Evolutionary conservation across 2,888 invertebrate species (phyloP).

Genomic region (Portevinia maculata): DNA sequence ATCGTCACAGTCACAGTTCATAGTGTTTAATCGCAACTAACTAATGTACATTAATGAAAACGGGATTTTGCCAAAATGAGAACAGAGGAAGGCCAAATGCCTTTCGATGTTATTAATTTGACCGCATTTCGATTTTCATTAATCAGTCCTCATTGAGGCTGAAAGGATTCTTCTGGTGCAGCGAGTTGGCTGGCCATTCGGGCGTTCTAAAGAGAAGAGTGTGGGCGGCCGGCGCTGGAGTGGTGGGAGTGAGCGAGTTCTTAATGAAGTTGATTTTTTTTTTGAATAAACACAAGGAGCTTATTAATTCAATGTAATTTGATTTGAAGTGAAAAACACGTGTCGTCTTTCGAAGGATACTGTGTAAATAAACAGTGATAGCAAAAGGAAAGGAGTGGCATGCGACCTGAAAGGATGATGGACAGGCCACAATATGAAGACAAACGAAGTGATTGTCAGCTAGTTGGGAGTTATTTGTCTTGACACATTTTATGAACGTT

Average conservation of each 20-base stretch:
- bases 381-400: slow-evolving; percentile 36
- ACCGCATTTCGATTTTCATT: slow-evolving; percentile 73
- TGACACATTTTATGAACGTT: slow-evolving; percentile 49
- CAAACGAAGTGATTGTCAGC: slow-evolving; percentile 40
- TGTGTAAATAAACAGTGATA: slow-evolving; percentile 60
- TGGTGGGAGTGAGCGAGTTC: slow-evolving; percentile 42
- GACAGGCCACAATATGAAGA: slow-evolving; percentile 39
- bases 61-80: slow-evolving; percentile 52
- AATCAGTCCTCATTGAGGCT: slow-evolving; percentile 64
- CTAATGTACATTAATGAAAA: slow-evolving; percentile 69
- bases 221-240: not conserved
- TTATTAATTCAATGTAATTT: slow-evolving; percentile 69
- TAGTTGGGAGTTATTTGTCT: slow-evolving; percentile 23
- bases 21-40: slow-evolving; percentile 72
- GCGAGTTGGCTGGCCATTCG: slow-evolving; percentile 35
- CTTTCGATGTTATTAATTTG: slow-evolving; percentile 64
- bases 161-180: slow-evolving; percentile 57
- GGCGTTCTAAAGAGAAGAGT: slow-evolving; percentile 46
- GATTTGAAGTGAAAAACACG: slow-evolving; percentile 72
- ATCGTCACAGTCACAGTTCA: slow-evolving; percentile 74
- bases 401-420: slow-evolving; percentile 54
- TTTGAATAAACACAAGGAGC: slow-evolving; percentile 60
- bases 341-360: slow-evolving; percentile 65
- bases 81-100: slow-evolving; percentile 30
- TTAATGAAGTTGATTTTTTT: slow-evolving; percentile 35